Conservation (phyloP, 2,113 vertebrate genomes). For the Mastomys natalensis region DNA sequence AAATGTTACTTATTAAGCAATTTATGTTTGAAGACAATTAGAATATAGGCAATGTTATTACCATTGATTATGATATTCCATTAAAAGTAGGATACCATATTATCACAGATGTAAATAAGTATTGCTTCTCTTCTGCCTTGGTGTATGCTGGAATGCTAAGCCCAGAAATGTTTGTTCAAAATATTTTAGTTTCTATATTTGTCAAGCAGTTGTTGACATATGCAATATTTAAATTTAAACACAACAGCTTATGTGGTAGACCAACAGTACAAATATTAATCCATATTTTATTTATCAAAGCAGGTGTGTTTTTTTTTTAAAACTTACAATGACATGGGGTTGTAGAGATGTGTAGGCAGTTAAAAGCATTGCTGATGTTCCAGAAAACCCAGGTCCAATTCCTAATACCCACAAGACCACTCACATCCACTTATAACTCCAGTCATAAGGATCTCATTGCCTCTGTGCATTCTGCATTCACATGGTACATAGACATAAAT, state of each 20-base stretch:
- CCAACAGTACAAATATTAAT: background rate
- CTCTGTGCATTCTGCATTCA: background rate
- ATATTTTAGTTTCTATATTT: background rate
- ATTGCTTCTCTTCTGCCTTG: background rate
- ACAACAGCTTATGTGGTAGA: background rate
- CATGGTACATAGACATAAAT: background rate
- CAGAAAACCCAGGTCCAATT: background rate
- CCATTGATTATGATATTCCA: background rate
- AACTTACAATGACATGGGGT: background rate
- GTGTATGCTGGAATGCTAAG: background rate
- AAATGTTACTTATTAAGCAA: background rate
- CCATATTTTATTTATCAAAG: slow-evolving; percentile 45
- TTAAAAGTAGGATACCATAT: background rate
- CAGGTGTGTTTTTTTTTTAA: background rate
- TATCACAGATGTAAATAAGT: background rate
- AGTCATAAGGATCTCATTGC: background rate
- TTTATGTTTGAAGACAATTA: slow-evolving; percentile 2
- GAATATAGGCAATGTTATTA: background rate
- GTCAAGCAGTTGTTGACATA: slow-evolving; percentile 1
- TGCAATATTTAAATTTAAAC: background rate
- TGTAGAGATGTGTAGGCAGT: background rate
- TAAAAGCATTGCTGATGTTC: background rate
- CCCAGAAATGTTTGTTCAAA: background rate
- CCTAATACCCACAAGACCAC: background rate
- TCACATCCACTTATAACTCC: background rate